phyloP scores from a whole-genome alignment of 2,113 vertebrate species.

The Tetrax tetrax region DNA sequence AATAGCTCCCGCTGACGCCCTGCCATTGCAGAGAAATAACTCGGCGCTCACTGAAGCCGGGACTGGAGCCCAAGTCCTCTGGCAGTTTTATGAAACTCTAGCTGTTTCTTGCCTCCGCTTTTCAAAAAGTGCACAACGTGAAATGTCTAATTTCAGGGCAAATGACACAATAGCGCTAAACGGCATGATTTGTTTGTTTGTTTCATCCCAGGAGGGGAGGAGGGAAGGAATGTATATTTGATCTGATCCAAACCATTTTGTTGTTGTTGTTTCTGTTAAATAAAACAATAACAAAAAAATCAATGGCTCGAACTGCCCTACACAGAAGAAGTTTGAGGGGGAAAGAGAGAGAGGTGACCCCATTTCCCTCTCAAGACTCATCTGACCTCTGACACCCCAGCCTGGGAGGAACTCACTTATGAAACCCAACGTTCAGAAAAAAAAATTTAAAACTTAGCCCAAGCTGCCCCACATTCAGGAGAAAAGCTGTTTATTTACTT shows the following conservation, averaged over 20 bases:
- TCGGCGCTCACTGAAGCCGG: background rate
- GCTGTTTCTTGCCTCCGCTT: conserved; percentile 16
- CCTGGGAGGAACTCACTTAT: background rate
- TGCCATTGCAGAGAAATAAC: conserved; percentile 14
- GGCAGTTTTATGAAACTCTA: conserved; percentile 48
- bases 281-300: background rate
- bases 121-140: conserved; percentile 22
- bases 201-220: conserved; percentile 45
- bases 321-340: background rate
- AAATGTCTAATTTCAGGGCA: conserved; percentile 15
- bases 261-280: conserved; percentile 7
- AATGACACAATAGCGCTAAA: conserved; percentile 64
- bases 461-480: background rate
- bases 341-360: background rate
- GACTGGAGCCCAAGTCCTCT: conserved; percentile 47
- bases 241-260: conserved; percentile 24
- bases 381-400: conserved; percentile 9
- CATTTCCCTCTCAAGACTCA: background rate
- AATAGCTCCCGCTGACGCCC: background rate
- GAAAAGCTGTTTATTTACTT: conserved; percentile 46
- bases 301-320: background rate
- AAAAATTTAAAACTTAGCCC: background rate
- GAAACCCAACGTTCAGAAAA: background rate
- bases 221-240: conserved; percentile 45
- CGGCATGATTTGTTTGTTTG: conserved; percentile 48